Conservation (phyloP, 1,140 invertebrate species). For the Brachionus rotundiformis region DNA sequence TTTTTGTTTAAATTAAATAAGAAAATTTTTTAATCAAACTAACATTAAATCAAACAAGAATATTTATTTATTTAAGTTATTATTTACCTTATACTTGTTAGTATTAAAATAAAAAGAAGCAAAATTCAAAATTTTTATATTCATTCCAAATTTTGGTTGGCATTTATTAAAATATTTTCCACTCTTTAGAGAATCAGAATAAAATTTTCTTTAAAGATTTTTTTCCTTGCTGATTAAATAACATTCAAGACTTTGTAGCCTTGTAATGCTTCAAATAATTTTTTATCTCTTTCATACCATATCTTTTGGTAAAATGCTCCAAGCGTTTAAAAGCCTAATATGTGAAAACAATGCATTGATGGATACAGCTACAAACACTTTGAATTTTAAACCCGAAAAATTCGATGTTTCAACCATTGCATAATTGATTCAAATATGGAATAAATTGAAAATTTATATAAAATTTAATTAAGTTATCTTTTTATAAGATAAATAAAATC, state of each 20-base stretch:
- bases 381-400: too few species aligned
- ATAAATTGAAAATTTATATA: too few species aligned
- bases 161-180: background rate
- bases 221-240: background rate
- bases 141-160: background rate
- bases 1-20: background rate
- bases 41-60: constrained; percentile 15
- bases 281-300: too few species aligned
- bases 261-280: background rate
- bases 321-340: too few species aligned
- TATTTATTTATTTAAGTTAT: constrained; percentile 32
- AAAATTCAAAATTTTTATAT: background rate
- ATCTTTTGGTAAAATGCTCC: too few species aligned
- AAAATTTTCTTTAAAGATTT: background rate
- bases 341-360: too few species aligned
- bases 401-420: too few species aligned
- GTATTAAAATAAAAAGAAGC: background rate
- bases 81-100: background rate
- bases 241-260: background rate
- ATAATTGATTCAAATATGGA: too few species aligned
- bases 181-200: background rate
- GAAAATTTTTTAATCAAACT: constrained; percentile 13
- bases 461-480: too few species aligned
- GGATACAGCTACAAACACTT: too few species aligned
- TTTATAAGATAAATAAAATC: too few species aligned